A percentile compares a stretch with the other conserved stretches of the same genome.
Conservation (phyloP, 2,113 vertebrate species). For the Ammospiza caudacuta region DNA sequence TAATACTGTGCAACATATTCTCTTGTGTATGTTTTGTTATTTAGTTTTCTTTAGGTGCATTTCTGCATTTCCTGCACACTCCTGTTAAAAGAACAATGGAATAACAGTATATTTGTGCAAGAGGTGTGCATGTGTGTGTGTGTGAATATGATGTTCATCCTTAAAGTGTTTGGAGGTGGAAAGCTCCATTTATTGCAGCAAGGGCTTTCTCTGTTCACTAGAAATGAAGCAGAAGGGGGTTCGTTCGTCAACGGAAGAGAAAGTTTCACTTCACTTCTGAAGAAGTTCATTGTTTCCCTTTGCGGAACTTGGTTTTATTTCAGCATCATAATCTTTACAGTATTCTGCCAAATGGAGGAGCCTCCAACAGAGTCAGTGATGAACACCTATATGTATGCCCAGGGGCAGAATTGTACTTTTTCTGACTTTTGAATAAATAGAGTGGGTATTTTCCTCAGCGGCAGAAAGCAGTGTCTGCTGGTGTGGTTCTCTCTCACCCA, state of each 20-base stretch:
- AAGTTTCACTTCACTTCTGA: neutral
- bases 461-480: neutral
- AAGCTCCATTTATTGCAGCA: neutral
- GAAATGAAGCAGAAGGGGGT: neutral
- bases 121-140: neutral
- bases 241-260: neutral
- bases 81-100: neutral
- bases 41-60: neutral
- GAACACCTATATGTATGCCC: neutral
- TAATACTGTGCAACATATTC: neutral
- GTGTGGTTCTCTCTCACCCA: neutral
- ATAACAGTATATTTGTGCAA: neutral
- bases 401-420: neutral
- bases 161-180: fast-evolving
- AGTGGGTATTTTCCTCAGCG: neutral
- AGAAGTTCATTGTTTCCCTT: neutral
- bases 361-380: neutral
- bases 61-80: neutral
- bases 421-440: neutral
- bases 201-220: neutral
- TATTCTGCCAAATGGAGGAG: neutral
- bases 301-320: neutral
- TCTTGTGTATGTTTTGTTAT: neutral
- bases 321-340: neutral
- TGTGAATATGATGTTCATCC: neutral